Conservation (phyloP, 2,113 vertebrate genomes). For the Apistogramma diplotaenia region DNA sequence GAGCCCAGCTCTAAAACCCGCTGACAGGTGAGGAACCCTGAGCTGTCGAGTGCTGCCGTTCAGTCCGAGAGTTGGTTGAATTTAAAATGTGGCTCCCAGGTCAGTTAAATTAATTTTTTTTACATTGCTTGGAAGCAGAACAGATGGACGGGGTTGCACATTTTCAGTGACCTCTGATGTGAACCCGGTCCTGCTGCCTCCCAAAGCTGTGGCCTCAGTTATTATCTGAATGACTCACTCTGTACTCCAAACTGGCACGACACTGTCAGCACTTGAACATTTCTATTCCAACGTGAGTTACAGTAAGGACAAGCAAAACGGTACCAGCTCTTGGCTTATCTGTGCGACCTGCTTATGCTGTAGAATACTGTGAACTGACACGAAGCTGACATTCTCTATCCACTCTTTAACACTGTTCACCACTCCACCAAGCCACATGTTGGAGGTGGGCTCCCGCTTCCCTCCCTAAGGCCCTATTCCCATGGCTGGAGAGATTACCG, state of each 20-base stretch:
- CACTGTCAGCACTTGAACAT: not conserved
- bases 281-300: not conserved
- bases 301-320: not conserved
- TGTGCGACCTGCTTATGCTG: not conserved
- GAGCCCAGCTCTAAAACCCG: constrained; percentile 10
- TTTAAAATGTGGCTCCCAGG: constrained; percentile 1
- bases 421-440: constrained; percentile 56
- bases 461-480: constrained; percentile 59
- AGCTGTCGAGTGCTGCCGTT: constrained; percentile 35
- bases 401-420: constrained; percentile 23
- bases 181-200: not conserved
- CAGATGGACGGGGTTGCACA: constrained; percentile 50
- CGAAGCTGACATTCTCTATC: constrained; percentile 50
- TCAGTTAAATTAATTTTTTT: constrained; percentile 24
- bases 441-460: constrained; percentile 62
- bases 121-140: constrained; percentile 10
- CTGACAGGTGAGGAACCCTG: constrained; percentile 23
- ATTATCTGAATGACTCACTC: not conserved
- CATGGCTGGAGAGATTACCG: constrained; percentile 72
- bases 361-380: constrained; percentile 35
- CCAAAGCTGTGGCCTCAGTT: constrained; percentile 21
- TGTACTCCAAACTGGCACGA: constrained; percentile 10
- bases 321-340: not conserved
- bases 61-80: not conserved
- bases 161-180: constrained; percentile 30